Conservation (phyloP, 2,113 vertebrate genomes). For the Petrocephalus microphthalmus region DNA sequence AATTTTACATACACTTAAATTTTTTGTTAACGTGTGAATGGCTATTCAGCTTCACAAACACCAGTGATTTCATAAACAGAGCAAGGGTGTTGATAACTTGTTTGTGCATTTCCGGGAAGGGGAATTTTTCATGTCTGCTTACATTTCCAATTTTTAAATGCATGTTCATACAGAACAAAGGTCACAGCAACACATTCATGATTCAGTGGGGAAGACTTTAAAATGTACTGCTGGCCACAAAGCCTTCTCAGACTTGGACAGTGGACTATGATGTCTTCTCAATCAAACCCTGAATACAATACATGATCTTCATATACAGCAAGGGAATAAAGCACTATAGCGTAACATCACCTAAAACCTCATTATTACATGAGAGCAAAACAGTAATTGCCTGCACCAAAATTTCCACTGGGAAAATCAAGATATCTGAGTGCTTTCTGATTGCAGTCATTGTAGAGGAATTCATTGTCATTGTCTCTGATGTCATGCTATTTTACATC, state of each 20-base stretch:
- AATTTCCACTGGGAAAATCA: conserved; percentile 20
- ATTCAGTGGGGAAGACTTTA: background rate
- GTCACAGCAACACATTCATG: background rate
- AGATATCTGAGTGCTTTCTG: conserved; percentile 5
- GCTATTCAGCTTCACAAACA: background rate
- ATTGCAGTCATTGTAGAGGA: conserved; percentile 24
- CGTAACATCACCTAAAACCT: conserved; percentile 4
- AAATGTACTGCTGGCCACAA: too few species aligned
- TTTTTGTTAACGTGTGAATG: background rate
- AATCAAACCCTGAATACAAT: background rate
- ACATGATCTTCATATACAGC: background rate
- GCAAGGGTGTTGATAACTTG: background rate
- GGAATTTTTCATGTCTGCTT: background rate
- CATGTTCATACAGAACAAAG: background rate
- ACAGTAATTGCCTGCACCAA: conserved; percentile 18
- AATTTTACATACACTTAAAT: background rate
- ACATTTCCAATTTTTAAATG: conserved; percentile 1
- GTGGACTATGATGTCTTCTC: background rate
- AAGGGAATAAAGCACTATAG: background rate
- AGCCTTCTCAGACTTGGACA: background rate
- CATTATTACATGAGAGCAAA: conserved; percentile 22
- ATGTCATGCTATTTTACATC: conserved; percentile 8
- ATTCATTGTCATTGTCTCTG: conserved; percentile 18
- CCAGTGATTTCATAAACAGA: background rate
- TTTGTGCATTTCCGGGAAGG: background rate